Evolutionary conservation across 2,888 invertebrate species (phyloP), one percentile per base, ranked within the genome.

Genomic region (Anaspis maculata): DNA sequence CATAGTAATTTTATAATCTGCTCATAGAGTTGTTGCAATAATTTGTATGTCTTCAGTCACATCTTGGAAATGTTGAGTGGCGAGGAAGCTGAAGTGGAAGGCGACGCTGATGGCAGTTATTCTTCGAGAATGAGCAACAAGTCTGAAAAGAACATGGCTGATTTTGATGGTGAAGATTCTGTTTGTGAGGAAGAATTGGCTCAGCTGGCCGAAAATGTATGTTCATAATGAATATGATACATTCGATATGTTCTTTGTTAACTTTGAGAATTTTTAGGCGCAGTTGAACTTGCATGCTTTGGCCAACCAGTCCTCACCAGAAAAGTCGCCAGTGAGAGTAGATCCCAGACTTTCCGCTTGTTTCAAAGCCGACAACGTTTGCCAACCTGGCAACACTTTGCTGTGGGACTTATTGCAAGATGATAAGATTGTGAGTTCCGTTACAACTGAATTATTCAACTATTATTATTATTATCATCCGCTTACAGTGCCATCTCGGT

Each of bases 391-490:
- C 2, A 88, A 87, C 61, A 95, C 94, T 3, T 68, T 95, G 41
- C 73, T 95, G 2, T 95, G 94, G 94, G 94, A 95, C 69, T 69
- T 95, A 42, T 69, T 95, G 44, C 92, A 92, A 64, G 92, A 94
- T 62, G 85, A 87, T 51, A 83, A 81, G 68, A 89, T 90, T 61
- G 83, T 83, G 69, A 75, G 78, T 70, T 44, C 13, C n/a, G n/a
- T n/a, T n/a, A n/a, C n/a, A n/a, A n/a, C n/a, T 22, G 9, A 13
- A 13, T 19, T 25, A 5, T 25, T 25, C 15, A 11, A n/a, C 25
- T 13, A 15, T 22, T 22, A 3, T 19, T 25, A 9, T 13, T 21
- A 24, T 16, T 30, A 23, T 32, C n/a, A n/a, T 27, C n/a, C 14
- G 7, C 39, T 53, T 57, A 29, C 62, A 86, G 85, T 78, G 79